phyloP scores from a whole-genome alignment of 2,113 vertebrate genomes.

The Myotis davidii region DNA sequence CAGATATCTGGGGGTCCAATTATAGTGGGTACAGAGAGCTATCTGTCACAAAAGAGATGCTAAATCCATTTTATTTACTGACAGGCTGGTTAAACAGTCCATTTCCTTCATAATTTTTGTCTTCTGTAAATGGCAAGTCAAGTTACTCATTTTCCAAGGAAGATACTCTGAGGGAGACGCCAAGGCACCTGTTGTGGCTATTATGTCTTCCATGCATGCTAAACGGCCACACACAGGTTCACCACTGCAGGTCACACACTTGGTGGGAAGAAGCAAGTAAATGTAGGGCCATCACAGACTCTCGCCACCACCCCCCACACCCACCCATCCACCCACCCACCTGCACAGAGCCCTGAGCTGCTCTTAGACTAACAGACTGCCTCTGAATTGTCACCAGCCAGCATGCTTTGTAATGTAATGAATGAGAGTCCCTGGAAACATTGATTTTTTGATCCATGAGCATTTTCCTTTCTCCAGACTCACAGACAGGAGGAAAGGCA shows the following conservation, averaged over 20 bases:
- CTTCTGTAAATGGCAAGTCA: conserved; percentile 19
- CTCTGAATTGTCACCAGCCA: not conserved
- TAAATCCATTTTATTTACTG: conserved; percentile 46
- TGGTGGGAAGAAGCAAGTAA: not conserved
- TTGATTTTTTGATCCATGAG: not conserved
- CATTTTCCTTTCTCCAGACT: not conserved
- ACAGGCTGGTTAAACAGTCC: conserved; percentile 23
- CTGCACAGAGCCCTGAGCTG: not conserved
- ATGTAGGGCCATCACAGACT: not conserved
- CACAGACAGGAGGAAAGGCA: not conserved
- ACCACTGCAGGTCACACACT: fast-evolving
- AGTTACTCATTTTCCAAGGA: not conserved
- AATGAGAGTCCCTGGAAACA: not conserved
- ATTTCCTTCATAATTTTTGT: conserved; percentile 46
- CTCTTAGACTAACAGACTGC: not conserved
- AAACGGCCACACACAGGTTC: not conserved
- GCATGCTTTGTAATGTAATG: conserved; percentile 38
- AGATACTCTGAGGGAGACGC: not conserved
- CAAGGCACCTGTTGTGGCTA: not conserved
- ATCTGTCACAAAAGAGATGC: not conserved
- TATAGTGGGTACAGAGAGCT: not conserved
- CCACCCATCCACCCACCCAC: not conserved
- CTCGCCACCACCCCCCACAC: no score
- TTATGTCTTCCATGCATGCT: not conserved
- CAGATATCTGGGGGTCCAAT: not conserved